These are phyloP conservation scores for Plebejus argus DNA, from an alignment of 2,888 invertebrate genomes.

Conservation along the genomic window DNA sequence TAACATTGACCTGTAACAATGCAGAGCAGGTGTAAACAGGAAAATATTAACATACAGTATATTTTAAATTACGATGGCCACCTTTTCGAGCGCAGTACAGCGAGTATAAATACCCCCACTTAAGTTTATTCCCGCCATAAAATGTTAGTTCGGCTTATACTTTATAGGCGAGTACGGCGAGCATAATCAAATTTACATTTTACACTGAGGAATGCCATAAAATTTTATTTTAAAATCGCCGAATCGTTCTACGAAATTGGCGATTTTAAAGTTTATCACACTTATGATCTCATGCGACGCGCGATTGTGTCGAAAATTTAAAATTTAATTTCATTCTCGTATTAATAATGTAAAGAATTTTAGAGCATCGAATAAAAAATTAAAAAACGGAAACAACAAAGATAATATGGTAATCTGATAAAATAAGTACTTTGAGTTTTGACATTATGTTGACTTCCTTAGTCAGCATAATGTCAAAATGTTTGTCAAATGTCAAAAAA, in stretches of 20 bases:
- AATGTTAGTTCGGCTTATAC: background rate
- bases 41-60: conserved; percentile 9
- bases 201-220: background rate
- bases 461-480: no score
- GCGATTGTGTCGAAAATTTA: background rate
- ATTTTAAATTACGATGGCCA: background rate
- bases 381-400: background rate
- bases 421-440: background rate
- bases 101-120: background rate
- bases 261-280: background rate
- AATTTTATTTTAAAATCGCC: conserved; percentile 1
- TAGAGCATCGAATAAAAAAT: background rate
- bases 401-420: background rate
- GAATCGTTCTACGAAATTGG: background rate
- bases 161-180: conserved; percentile 9
- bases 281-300: background rate
- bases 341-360: background rate
- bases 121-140: conserved; percentile 4
- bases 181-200: conserved; percentile 11
- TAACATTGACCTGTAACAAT: background rate
- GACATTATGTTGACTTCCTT: background rate
- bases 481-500: no score
- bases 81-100: background rate
- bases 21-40: background rate
- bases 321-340: background rate